Conservation (phyloP, 2,888 invertebrate genomes). For the Lepetodrilus schrolli region DNA sequence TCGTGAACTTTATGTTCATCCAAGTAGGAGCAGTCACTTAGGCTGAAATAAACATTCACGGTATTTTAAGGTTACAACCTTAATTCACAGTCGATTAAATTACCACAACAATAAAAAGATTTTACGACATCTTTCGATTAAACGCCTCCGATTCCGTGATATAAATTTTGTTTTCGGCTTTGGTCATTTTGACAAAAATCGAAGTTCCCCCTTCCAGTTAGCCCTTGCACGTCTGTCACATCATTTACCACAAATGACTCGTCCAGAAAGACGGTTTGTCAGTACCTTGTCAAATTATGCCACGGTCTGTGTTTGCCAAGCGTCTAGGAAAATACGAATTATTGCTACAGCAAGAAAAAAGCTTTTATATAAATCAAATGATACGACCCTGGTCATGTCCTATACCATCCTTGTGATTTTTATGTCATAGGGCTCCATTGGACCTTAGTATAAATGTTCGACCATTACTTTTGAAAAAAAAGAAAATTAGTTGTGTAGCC, state of each 20-base stretch:
- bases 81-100: conserved; percentile 14
- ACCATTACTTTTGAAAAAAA: conserved; percentile 16
- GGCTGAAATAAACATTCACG: conserved; percentile 10
- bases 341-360: conserved; percentile 18
- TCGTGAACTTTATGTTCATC: too few relatives aligned
- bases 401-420: neutral
- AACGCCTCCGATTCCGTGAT: conserved; percentile 13
- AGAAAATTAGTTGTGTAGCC: conserved; percentile 22
- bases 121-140: conserved; percentile 14
- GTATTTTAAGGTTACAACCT: conserved; percentile 11
- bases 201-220: neutral
- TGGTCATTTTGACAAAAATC: conserved; percentile 2
- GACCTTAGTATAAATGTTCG: neutral
- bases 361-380: conserved; percentile 25
- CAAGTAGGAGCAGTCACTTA: too few relatives aligned
- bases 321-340: conserved; percentile 19
- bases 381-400: neutral
- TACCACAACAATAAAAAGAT: conserved; percentile 19
- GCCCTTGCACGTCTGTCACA: neutral
- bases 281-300: conserved; percentile 2
- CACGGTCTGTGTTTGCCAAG: neutral
- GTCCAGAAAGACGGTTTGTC: conserved; percentile 24
- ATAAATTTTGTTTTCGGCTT: neutral
- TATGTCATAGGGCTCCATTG: neutral
- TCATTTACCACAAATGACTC: conserved; percentile 16